Evolutionary conservation across 2,113 vertebrate genomes (phyloP).

Genomic region (Nyctereutes procyonoides): DNA sequence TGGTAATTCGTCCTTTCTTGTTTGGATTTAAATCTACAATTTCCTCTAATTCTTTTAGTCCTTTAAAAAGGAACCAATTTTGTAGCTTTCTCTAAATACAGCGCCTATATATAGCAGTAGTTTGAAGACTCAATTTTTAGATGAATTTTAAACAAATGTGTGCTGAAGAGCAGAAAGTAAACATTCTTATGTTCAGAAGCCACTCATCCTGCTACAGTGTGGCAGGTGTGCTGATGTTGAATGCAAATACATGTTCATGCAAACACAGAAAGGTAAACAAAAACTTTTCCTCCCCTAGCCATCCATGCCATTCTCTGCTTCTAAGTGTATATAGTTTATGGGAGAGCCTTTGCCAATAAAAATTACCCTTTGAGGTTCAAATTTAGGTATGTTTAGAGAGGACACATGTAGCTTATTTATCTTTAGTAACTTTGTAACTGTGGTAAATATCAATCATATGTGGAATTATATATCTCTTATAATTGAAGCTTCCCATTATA

Average conservation of each 20-base stretch:
- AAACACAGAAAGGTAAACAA: background rate
- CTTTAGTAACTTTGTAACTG: slow-evolving; percentile 41
- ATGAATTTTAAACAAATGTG: slow-evolving; percentile 36
- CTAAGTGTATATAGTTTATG: background rate
- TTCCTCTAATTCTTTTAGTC: slow-evolving; percentile 45
- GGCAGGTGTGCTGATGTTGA: background rate
- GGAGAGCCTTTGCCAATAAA: background rate
- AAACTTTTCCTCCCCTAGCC: background rate
- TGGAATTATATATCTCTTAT: slow-evolving; percentile 33
- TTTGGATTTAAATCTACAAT: slow-evolving; percentile 53
- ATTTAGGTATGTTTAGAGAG: background rate
- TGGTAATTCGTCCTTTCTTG: slow-evolving; percentile 33
- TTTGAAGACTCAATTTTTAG: slow-evolving; percentile 31
- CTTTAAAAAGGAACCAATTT: slow-evolving; percentile 44
- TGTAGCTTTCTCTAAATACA: slow-evolving; percentile 9
- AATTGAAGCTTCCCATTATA: slow-evolving; percentile 59
- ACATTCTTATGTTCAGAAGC: background rate
- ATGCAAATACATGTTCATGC: background rate
- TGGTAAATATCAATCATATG: slow-evolving; percentile 57
- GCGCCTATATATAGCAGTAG: background rate
- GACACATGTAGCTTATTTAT: slow-evolving; percentile 16
- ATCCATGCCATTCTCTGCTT: background rate
- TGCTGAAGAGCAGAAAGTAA: background rate
- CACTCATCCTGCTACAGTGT: background rate
- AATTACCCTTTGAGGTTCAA: slow-evolving; percentile 43